These are phyloP conservation scores for Drosophila eugracilis DNA, from an alignment of 1,140 invertebrate genomes.

Conservation along the genomic window DNA sequence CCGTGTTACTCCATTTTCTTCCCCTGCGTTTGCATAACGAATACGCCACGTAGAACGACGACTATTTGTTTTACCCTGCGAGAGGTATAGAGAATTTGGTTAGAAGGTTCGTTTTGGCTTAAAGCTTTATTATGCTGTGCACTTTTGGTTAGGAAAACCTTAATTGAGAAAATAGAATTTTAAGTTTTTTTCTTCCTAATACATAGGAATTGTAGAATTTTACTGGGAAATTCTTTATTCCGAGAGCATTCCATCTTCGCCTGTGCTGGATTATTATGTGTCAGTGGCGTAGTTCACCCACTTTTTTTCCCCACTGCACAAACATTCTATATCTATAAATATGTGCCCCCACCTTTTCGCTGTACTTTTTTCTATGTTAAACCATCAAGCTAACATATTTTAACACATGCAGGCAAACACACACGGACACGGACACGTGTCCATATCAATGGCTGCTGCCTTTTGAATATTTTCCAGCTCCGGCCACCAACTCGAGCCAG, in stretches of 20 bases:
- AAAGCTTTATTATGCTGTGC: neutral
- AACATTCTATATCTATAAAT: slow-evolving; percentile 73
- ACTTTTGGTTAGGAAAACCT: too few relatives aligned
- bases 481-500: slow-evolving; percentile 14
- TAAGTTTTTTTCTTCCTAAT: too few relatives aligned
- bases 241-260: slow-evolving; percentile 11
- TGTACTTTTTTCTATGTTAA: slow-evolving; percentile 76
- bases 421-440: slow-evolving; percentile 59
- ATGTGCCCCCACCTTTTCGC: slow-evolving; percentile 74
- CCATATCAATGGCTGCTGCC: slow-evolving; percentile 77
- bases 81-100: neutral
- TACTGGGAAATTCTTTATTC: neutral
- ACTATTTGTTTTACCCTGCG: slow-evolving; percentile 4
- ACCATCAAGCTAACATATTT: slow-evolving; percentile 83
- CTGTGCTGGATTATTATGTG: neutral
- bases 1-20: neutral
- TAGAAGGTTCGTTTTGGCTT: neutral
- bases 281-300: slow-evolving; percentile 12
- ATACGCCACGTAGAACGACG: slow-evolving; percentile 49
- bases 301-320: slow-evolving; percentile 20
- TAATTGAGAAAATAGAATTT: neutral
- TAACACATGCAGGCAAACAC: slow-evolving; percentile 69
- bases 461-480: slow-evolving; percentile 71
- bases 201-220: neutral
- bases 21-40: slow-evolving; percentile 55